A percentile compares a stretch with the other conserved stretches of the same genome.
Conservation (phyloP, 2,113 vertebrate species). For the Ahaetulla prasina region DNA sequence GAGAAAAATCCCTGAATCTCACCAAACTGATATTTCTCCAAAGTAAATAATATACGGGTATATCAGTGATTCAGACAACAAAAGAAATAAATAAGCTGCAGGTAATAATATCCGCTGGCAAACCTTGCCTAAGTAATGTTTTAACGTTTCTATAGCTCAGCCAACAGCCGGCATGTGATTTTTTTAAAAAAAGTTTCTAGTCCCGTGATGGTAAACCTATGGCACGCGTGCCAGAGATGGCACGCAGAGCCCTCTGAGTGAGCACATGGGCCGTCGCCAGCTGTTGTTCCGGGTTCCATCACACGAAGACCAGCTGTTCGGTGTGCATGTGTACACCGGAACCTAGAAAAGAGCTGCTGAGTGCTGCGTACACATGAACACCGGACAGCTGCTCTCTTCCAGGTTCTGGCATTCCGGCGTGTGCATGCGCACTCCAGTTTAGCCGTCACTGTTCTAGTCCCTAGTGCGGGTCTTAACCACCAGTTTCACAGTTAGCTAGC, state of each 20-base stretch:
- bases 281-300: too few species aligned
- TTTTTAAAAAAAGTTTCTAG: accelerated
- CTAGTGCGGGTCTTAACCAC: accelerated
- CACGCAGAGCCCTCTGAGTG: too few species aligned
- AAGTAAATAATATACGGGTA: neutral
- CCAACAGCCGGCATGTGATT: accelerated
- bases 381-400: too few species aligned
- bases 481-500: neutral
- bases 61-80: neutral
- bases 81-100: neutral
- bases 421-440: too few species aligned
- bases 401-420: too few species aligned
- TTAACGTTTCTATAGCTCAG: neutral
- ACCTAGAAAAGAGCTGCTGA: too few species aligned
- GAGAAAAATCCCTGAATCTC: neutral
- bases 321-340: too few species aligned
- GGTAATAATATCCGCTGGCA: neutral
- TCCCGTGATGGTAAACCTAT: neutral
- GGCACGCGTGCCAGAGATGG: too few species aligned
- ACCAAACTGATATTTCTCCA: neutral
- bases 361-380: too few species aligned
- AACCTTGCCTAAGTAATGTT: neutral
- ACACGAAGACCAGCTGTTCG: too few species aligned
- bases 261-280: too few species aligned
- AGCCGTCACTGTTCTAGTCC: neutral